Evolutionary conservation across 2,797 vertebrate species (phyloP).

Genomic region (Leucoraja ocellata): DNA sequence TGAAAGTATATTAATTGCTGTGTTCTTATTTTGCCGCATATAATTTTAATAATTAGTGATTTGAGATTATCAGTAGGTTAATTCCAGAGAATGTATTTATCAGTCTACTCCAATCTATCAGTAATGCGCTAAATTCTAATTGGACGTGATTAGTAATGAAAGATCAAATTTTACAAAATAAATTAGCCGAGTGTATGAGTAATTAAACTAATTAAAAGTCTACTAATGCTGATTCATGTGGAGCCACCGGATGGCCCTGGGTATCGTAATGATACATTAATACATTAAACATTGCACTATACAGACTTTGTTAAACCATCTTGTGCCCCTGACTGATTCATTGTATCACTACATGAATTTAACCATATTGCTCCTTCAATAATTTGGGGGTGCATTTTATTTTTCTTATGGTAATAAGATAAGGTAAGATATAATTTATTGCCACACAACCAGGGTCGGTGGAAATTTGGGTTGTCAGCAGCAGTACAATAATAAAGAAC

Average conservation of each 20-base stretch:
- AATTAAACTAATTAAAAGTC: not conserved
- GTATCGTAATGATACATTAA: not conserved
- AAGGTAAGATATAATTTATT: no score
- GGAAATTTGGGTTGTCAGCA: no score
- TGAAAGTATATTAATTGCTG: not conserved
- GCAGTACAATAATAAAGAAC: no score
- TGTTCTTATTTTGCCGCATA: not conserved
- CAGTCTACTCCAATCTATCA: not conserved
- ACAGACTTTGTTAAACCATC: not conserved
- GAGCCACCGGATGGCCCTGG: not conserved
- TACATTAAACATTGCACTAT: not conserved
- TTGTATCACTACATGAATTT: not conserved
- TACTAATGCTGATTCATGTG: not conserved
- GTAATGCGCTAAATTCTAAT: not conserved
- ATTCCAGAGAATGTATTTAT: not conserved
- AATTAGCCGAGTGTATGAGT: not conserved
- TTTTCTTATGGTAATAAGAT: not conserved
- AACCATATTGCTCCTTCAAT: not conserved
- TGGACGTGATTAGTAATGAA: not conserved
- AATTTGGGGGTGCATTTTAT: not conserved
- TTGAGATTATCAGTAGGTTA: not conserved
- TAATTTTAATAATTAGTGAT: not conserved
- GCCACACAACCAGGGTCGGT: no score
- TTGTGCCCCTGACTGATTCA: not conserved
- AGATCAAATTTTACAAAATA: conserved; percentile 5